Conservation (phyloP, 2,113 vertebrate genomes). For the Lepisosteus oculatus region DNA sequence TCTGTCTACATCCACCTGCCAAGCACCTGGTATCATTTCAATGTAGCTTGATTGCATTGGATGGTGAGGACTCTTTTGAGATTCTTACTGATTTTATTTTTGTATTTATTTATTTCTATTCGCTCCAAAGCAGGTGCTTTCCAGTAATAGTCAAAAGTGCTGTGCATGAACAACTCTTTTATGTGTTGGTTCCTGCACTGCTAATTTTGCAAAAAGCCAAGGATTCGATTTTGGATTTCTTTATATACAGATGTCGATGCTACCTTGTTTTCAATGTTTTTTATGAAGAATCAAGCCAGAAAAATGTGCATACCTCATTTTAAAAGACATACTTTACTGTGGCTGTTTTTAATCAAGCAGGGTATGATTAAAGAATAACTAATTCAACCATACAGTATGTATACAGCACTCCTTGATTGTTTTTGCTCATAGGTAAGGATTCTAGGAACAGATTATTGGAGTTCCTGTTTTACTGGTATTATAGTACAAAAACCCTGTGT, state of each 20-base stretch:
- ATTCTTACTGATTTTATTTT: conserved; percentile 85
- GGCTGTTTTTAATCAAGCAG: conserved; percentile 1
- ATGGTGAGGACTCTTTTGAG: conserved; percentile 92
- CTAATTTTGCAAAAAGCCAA: conserved; percentile 54
- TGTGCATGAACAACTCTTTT: conserved; percentile 95
- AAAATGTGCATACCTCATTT: conserved; percentile 70
- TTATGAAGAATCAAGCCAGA: conserved; percentile 60
- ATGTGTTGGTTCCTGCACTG: conserved; percentile 67
- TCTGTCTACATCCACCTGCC: conserved; percentile 98
- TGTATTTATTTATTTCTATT: conserved; percentile 78
- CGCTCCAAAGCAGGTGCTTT: conserved; percentile 98
- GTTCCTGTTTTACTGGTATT: too few species aligned
- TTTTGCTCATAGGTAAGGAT: too few species aligned
- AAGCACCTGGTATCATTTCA: conserved; percentile 97
- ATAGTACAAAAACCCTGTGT: too few species aligned
- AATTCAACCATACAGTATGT: not conserved
- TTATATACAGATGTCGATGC: conserved; percentile 46
- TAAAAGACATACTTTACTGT: conserved; percentile 43
- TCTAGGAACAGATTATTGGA: too few species aligned
- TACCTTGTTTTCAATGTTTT: conserved; percentile 40
- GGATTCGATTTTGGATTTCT: conserved; percentile 56
- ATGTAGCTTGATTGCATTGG: conserved; percentile 98
- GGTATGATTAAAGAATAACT: conserved; percentile 19
- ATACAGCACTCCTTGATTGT: too few species aligned
- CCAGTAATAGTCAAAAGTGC: conserved; percentile 81